These are phyloP conservation scores for Drosophila koepferae DNA, from an alignment of 2,888 invertebrate genomes.

Conservation along the genomic window DNA sequence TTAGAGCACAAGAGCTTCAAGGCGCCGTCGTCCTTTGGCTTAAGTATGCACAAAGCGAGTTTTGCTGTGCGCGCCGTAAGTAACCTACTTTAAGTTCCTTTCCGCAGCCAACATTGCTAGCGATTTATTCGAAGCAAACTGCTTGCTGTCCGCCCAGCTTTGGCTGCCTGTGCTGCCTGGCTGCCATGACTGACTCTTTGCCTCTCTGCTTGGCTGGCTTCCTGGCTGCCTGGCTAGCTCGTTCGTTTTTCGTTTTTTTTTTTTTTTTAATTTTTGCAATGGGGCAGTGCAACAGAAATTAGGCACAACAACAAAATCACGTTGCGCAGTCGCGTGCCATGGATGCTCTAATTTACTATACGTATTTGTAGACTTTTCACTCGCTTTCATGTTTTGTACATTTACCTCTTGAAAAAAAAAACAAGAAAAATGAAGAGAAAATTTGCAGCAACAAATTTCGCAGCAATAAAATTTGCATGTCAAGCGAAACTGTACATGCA, in stretches of 20 bases:
- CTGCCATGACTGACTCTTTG: not conserved
- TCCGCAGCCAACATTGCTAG: constrained; percentile 54
- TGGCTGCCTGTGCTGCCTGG: not conserved
- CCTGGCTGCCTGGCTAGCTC: not conserved
- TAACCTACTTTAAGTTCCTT: constrained; percentile 74
- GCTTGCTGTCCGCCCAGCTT: constrained; percentile 14
- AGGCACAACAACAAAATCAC: constrained; percentile 33
- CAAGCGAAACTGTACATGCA: constrained; percentile 42
- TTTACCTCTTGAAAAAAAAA: constrained; percentile 1
- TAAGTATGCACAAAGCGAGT: constrained; percentile 64
- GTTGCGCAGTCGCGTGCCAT: constrained; percentile 57
- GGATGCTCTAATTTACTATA: constrained; percentile 58
- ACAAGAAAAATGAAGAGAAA: constrained; percentile 16
- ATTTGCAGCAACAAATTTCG: constrained; percentile 49
- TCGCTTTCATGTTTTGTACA: constrained; percentile 18
- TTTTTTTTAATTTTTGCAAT: constrained; percentile 31
- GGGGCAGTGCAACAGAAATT: constrained; percentile 37
- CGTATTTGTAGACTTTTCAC: constrained; percentile 14
- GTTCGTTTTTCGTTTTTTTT: constrained; percentile 21
- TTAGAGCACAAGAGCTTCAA: constrained; percentile 54
- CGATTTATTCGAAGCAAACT: constrained; percentile 65
- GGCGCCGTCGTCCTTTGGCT: constrained; percentile 40
- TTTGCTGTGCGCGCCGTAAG: constrained; percentile 42
- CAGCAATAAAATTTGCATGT: constrained; percentile 62
- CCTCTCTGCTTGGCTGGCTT: not conserved